Conservation (phyloP, 2,888 invertebrate species). For the Ophion obscuratus region DNA sequence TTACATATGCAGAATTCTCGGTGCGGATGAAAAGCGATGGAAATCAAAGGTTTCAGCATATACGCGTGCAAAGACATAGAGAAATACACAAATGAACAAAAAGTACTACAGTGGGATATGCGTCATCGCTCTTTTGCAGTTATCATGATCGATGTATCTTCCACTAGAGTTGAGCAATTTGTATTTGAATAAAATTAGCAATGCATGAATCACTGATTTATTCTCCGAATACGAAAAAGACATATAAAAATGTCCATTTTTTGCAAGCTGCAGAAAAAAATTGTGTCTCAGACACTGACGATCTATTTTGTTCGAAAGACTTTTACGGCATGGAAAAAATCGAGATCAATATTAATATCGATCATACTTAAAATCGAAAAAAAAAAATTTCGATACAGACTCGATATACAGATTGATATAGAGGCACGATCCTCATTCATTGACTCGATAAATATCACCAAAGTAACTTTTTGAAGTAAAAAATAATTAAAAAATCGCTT, state of each 20-base stretch:
- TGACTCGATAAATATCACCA: neutral
- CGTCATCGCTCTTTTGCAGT: constrained; percentile 23
- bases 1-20: constrained; percentile 43
- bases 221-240: neutral
- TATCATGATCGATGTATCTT: constrained; percentile 12
- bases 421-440: neutral
- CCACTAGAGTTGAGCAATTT: neutral
- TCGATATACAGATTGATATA: too few relatives aligned
- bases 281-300: neutral
- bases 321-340: neutral
- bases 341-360: too few relatives aligned
- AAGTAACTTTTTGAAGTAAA: neutral
- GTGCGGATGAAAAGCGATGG: constrained; percentile 23
- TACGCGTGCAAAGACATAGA: neutral
- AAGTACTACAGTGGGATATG: constrained; percentile 11
- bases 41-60: constrained; percentile 22
- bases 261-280: neutral
- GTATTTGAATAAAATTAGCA: neutral
- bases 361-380: too few relatives aligned
- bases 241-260: neutral
- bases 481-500: neutral
- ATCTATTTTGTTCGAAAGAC: neutral
- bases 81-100: constrained; percentile 15
- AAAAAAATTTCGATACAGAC: too few relatives aligned
- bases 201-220: neutral